Conservation (phyloP, 1,140 invertebrate genomes). For the Diabrotica virgifera region DNA sequence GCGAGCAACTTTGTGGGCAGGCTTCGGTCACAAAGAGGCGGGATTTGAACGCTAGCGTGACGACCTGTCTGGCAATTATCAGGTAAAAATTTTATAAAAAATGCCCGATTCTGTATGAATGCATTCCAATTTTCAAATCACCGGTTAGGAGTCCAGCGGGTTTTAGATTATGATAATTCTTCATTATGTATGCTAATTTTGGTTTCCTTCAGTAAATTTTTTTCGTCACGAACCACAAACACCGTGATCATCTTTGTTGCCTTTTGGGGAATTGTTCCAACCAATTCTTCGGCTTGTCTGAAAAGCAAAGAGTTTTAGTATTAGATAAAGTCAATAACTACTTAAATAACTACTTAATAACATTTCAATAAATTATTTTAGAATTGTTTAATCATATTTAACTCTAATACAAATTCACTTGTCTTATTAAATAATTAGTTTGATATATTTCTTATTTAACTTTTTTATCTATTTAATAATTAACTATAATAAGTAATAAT, state of each 20-base stretch:
- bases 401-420: no score
- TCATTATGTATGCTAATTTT: slow-evolving; percentile 9
- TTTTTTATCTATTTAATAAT: no score
- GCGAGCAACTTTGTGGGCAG: slow-evolving; percentile 33
- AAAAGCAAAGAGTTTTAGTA: no score
- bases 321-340: no score
- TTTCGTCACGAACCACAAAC: background rate
- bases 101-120: slow-evolving; percentile 37
- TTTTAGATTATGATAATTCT: slow-evolving; percentile 15
- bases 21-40: slow-evolving; percentile 36
- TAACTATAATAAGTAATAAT: no score
- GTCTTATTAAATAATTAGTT: no score
- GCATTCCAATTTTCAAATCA: slow-evolving; percentile 19
- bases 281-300: no score
- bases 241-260: background rate
- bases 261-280: background rate
- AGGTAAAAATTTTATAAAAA: slow-evolving; percentile 44
- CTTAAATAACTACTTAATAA: no score
- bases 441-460: no score
- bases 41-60: slow-evolving; percentile 41
- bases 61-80: slow-evolving; percentile 43
- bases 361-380: no score
- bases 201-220: background rate
- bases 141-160: background rate
- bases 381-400: no score